Conservation (phyloP, 2,113 vertebrate species). For the Ictalurus punctatus region DNA sequence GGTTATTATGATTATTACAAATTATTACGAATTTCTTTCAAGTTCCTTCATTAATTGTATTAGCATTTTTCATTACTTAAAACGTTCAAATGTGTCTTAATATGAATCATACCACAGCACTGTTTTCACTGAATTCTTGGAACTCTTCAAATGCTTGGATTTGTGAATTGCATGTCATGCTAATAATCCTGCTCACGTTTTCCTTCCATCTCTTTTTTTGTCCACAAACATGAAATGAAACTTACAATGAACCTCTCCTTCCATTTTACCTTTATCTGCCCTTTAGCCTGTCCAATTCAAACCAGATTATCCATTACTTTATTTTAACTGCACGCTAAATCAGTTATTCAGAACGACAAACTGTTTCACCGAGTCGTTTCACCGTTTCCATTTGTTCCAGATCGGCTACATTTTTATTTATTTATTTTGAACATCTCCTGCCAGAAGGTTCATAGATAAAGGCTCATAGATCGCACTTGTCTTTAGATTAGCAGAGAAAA, state of each 20-base stretch:
- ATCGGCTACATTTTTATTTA: conserved; percentile 16
- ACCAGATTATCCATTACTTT: not conserved
- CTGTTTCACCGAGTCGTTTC: not conserved
- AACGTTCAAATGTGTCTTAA: not conserved
- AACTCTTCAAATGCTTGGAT: no score
- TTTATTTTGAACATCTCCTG: conserved; percentile 41
- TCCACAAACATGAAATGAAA: not conserved
- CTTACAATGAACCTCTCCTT: not conserved
- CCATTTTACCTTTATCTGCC: not conserved
- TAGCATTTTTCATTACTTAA: not conserved
- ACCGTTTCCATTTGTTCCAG: conserved; percentile 44
- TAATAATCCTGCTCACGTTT: no score
- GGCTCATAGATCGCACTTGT: conserved; percentile 15
- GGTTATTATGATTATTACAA: no score
- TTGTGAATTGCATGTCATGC: no score
- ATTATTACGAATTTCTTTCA: not conserved
- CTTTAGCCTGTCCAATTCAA: not conserved
- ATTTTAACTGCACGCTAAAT: not conserved
- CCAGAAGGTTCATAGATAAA: conserved; percentile 46
- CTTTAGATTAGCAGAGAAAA: conserved; percentile 46
- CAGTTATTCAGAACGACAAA: not conserved
- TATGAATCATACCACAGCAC: not conserved
- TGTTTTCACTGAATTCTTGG: not conserved
- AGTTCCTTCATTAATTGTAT: not conserved
- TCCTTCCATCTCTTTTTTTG: not conserved